Evolutionary conservation across 2,113 vertebrate genomes (phyloP).

Genomic region (Ranitomeya imitator): DNA sequence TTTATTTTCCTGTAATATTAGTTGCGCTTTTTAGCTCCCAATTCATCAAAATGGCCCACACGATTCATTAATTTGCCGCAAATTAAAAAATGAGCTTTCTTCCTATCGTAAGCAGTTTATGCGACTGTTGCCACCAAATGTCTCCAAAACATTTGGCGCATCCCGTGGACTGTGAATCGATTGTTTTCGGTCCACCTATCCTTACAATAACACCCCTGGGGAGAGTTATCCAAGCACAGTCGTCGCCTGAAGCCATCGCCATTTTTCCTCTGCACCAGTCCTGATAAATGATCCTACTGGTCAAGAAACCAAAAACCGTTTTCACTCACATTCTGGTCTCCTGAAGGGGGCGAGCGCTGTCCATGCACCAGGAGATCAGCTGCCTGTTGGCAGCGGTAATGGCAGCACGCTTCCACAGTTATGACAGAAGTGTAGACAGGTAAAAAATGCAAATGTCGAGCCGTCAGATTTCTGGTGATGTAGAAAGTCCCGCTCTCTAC

Average conservation of each 20-base stretch:
- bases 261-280: background rate
- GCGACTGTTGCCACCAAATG: too few relatives aligned
- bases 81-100: too few relatives aligned
- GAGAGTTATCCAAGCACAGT: background rate
- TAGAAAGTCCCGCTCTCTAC: background rate
- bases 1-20: too few relatives aligned
- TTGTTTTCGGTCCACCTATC: too few relatives aligned
- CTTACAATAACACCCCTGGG: background rate
- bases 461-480: slow-evolving; percentile 4
- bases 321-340: background rate
- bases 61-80: too few relatives aligned
- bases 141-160: too few relatives aligned
- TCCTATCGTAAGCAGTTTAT: too few relatives aligned
- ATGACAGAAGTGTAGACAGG: slow-evolving; percentile 32
- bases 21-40: too few relatives aligned
- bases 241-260: background rate
- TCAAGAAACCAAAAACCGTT: background rate
- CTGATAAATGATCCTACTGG: background rate
- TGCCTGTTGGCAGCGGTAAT: background rate
- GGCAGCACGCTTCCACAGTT: background rate
- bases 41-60: too few relatives aligned
- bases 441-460: slow-evolving; percentile 23
- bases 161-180: too few relatives aligned
- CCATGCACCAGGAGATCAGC: background rate
- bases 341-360: background rate